Percentiles rank a stretch among this genome's conserved stretches.
These are phyloP conservation scores for Polypedilum vanderplanki DNA, from an alignment of 1,140 invertebrate species.

Conservation along the genomic window DNA sequence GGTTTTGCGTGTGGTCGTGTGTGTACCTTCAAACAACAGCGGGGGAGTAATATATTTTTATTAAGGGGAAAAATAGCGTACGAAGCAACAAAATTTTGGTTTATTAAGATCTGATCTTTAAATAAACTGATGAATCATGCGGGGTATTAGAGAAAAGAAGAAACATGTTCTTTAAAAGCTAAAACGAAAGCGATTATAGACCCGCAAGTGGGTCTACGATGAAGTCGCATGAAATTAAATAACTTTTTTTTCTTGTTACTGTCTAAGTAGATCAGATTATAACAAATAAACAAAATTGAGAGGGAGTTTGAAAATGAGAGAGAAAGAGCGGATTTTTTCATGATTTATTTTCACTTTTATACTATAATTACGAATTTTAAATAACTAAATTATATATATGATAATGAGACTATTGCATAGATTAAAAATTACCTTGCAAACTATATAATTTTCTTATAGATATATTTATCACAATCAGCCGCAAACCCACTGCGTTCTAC, in stretches of 20 bases:
- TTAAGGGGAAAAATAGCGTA: no score
- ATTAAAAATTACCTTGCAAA: constrained; percentile 20
- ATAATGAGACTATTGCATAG: constrained; percentile 6
- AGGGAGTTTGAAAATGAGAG: neutral
- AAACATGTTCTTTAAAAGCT: neutral
- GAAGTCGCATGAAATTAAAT: neutral
- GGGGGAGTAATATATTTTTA: no score
- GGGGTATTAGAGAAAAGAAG: neutral
- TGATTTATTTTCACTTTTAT: neutral
- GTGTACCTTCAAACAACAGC: no score
- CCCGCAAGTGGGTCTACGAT: constrained; percentile 32
- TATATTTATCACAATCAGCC: constrained; percentile 37
- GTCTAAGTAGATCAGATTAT: neutral
- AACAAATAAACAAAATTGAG: neutral
- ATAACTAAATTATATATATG: constrained; percentile 17
- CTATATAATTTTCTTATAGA: constrained; percentile 1
- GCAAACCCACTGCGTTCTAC: constrained; percentile 50
- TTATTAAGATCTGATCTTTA: constrained; percentile 13
- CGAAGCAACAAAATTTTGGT: neutral
- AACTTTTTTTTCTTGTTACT: neutral
- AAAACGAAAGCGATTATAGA: neutral
- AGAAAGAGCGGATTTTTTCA: neutral
- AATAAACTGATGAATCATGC: neutral
- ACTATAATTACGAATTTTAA: neutral
- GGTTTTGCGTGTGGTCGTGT: no score